Evolutionary conservation across 1,140 invertebrate species (phyloP), one percentile per base, ranked within the genome.

Genomic region (Metopolophium dirhodum): DNA sequence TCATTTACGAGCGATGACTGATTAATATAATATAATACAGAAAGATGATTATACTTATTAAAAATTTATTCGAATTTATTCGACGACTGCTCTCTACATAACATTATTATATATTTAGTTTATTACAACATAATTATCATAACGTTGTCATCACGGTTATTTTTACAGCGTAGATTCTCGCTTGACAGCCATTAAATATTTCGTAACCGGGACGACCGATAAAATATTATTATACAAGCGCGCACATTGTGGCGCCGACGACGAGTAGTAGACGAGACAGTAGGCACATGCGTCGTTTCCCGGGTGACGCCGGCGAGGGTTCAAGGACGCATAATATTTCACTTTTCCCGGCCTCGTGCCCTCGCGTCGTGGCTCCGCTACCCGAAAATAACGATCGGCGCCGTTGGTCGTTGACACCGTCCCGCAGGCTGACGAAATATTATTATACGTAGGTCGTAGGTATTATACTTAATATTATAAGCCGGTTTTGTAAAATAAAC

Each of bases 321-420:
- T 77, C 61, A 77, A n/a, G 61, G 61, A 77, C 61, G 26, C 26
- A n/a, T n/a, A n/a, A 30, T 77, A n/a, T 77, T 77, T 77, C n/a
- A 77, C 61, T 68, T n/a, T 77, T 77, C n/a, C n/a, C 61, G 20
- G 61, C 9, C 61, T n/a, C n/a, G 61, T n/a, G 30, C 30, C 30
- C 30, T 77, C n/a, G 30, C 18, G 30, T 77, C n/a, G 30, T n/a
- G 30, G 61, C 30, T 77, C 61, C 4, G 4, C 6, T 77, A 77
- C 61, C 61, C 61, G n/a, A 77, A 77, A 77, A 77, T 77, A 77
- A 77, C 61, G 61, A 77, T 77, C 61, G n/a, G n/a, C 61, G n/a
- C 11, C 14, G 7, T 54, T 54, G 61, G 61, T 14, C 14, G n/a
- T n/a, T n/a, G 61, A 68, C 61, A n/a, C 30, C 51, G 49, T 51